These are phyloP conservation scores for Scortum barcoo DNA, from an alignment of 2,113 vertebrate species.

Conservation along the genomic window DNA sequence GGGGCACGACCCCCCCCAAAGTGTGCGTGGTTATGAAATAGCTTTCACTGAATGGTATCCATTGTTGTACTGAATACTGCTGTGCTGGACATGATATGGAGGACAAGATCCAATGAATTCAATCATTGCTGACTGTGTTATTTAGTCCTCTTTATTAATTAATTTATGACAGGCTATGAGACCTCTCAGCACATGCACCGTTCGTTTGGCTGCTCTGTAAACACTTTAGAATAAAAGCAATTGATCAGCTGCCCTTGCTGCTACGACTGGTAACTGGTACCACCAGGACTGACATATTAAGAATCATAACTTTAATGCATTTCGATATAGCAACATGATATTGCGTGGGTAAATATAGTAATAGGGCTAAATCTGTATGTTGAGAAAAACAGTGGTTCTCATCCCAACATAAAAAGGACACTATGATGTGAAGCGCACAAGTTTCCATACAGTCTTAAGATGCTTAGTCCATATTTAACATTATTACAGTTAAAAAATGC, in stretches of 20 bases:
- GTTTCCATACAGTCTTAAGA: background rate
- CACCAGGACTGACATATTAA: background rate
- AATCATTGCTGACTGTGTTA: background rate
- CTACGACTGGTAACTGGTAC: no score
- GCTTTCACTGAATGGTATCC: no score
- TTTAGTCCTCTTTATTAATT: background rate
- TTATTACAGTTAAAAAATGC: constrained; percentile 1
- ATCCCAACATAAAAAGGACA: background rate
- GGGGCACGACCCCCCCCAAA: no score
- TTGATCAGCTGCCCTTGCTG: background rate
- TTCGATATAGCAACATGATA: background rate
- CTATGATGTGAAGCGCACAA: background rate
- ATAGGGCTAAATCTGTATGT: background rate
- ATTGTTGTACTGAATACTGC: no score
- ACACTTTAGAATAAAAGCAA: background rate
- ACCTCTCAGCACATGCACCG: background rate
- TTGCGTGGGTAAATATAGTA: background rate
- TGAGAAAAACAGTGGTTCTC: background rate
- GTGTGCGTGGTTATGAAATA: no score
- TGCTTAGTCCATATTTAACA: background rate
- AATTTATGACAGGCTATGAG: background rate
- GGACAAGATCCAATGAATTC: no score
- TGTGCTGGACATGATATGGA: no score
- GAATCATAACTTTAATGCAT: background rate
- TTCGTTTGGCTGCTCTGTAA: background rate